Conservation (phyloP, 2,797 vertebrate species). For the Adelosebastes latens region DNA sequence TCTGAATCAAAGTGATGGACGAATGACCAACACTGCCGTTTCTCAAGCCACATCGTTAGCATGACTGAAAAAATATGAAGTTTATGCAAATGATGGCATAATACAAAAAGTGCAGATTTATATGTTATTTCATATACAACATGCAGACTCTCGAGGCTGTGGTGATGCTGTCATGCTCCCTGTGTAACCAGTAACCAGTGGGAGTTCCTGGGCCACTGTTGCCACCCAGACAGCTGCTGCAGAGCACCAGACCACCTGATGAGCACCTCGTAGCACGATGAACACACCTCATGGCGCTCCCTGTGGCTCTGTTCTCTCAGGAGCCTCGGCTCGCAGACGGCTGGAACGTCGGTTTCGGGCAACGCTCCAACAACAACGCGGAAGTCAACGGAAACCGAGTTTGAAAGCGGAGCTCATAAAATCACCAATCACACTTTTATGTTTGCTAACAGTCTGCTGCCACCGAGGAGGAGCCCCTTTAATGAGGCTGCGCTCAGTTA, state of each 20-base stretch:
- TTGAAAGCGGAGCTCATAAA: slow-evolving; percentile 72
- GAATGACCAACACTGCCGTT: background rate
- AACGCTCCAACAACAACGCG: slow-evolving; percentile 64
- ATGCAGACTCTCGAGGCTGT: background rate
- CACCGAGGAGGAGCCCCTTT: slow-evolving; percentile 64
- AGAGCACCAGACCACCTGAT: slow-evolving; percentile 36
- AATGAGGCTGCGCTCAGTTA: slow-evolving; percentile 68
- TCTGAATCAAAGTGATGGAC: background rate
- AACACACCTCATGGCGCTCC: slow-evolving; percentile 65
- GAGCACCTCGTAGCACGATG: slow-evolving; percentile 28
- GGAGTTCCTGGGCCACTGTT: slow-evolving; percentile 54
- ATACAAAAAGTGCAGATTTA: background rate
- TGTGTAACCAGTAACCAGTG: background rate
- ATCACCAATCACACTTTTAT: slow-evolving; percentile 69
- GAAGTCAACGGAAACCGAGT: slow-evolving; percentile 65
- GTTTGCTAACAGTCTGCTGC: slow-evolving; percentile 68
- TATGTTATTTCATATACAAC: background rate
- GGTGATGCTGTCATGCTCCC: slow-evolving; percentile 13
- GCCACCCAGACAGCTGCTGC: slow-evolving; percentile 62
- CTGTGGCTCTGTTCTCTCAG: slow-evolving; percentile 30
- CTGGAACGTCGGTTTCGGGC: slow-evolving; percentile 50
- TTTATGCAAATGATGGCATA: background rate
- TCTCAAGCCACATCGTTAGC: background rate
- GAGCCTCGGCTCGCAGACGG: slow-evolving; percentile 42
- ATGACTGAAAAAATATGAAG: background rate